These are phyloP conservation scores for Porphyrio hochstetteri DNA, from an alignment of 2,113 vertebrate genomes.

Conservation along the genomic window DNA sequence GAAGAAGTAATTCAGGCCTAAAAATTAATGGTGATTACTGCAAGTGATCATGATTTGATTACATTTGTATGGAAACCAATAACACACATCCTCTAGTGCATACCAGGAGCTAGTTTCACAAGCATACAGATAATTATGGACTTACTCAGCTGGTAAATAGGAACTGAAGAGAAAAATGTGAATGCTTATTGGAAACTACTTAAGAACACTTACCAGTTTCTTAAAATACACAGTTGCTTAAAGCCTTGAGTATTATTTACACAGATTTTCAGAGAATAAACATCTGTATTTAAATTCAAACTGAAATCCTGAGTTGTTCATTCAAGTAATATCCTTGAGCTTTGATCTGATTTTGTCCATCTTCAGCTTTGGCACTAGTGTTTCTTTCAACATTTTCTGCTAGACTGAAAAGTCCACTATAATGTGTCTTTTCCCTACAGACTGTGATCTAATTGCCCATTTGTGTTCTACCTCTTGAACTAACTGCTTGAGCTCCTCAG, in stretches of 20 bases:
- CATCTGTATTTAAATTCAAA: background rate
- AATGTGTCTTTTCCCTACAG: background rate
- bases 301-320: background rate
- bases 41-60: background rate
- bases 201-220: background rate
- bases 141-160: slow-evolving; percentile 30
- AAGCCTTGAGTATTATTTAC: background rate
- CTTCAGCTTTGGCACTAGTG: background rate
- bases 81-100: background rate
- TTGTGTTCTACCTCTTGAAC: background rate
- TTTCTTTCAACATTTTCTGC: background rate
- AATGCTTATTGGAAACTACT: background rate
- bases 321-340: background rate
- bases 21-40: background rate
- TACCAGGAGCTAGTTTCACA: background rate
- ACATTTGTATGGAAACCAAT: background rate
- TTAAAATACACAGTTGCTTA: background rate
- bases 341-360: background rate
- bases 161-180: slow-evolving; percentile 15
- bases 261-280: background rate
- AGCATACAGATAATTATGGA: background rate
- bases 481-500: background rate
- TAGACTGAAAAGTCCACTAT: background rate
- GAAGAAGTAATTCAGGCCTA: background rate
- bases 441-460: background rate